A percentile compares a stretch with the other conserved stretches of the same genome.
Evolutionary conservation across 1,140 invertebrate genomes (phyloP).

Genomic region (Drosophila navojoa): DNA sequence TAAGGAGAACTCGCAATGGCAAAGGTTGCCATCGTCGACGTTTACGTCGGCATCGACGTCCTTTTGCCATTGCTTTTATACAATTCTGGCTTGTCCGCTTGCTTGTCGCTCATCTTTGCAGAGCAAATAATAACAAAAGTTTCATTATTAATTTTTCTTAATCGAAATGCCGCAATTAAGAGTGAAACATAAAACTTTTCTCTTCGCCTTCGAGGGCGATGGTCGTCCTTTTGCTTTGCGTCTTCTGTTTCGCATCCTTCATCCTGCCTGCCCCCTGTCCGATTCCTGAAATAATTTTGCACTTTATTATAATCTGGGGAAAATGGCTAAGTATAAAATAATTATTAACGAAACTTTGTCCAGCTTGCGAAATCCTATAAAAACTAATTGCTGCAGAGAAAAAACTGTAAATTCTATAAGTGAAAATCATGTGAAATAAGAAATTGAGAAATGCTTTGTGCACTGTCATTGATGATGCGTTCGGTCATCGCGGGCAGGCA

Average conservation of each 20-base stretch:
- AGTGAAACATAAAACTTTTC: conserved; percentile 68
- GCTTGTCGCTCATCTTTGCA: conserved; percentile 31
- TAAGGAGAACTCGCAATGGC: background rate
- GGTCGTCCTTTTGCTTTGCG: conserved; percentile 5
- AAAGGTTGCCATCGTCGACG: background rate
- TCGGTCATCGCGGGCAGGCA: conserved; percentile 19
- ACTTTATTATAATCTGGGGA: conserved; percentile 40
- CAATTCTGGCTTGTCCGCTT: conserved; percentile 35
- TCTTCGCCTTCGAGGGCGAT: conserved; percentile 21
- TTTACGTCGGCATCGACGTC: conserved; percentile 7
- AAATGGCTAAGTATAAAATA: conserved; percentile 27
- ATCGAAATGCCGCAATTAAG: conserved; percentile 80
- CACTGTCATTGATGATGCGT: conserved; percentile 39
- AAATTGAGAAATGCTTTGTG: conserved; percentile 35
- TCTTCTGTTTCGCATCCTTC: background rate
- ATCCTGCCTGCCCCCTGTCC: too few species aligned
- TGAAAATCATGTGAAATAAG: conserved; percentile 29
- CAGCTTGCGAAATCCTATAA: conserved; percentile 55
- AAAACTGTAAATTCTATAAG: conserved; percentile 27
- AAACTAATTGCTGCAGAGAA: conserved; percentile 60
- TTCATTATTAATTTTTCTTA: conserved; percentile 80
- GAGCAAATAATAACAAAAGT: conserved; percentile 76
- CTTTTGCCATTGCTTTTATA: conserved; percentile 22
- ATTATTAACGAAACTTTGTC: conserved; percentile 51
- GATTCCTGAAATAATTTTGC: too few species aligned